Conservation (phyloP, 1,140 invertebrate species). For the Heliconius eleuchia region DNA sequence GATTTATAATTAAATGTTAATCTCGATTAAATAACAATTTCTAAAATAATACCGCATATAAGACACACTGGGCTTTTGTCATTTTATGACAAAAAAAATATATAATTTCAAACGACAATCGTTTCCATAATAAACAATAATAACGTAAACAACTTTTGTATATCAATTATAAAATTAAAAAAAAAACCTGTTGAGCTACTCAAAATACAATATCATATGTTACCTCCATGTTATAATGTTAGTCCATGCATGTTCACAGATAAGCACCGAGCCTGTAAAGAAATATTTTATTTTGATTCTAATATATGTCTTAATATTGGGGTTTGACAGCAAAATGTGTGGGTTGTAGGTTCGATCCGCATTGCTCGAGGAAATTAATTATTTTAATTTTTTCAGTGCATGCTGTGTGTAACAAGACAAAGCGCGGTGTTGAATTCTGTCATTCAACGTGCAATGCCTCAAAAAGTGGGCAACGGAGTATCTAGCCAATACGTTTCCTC, state of each 20-base stretch:
- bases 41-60: too few species aligned
- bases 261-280: constrained; percentile 57
- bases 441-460: too few species aligned
- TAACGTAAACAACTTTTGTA: not conserved
- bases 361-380: too few species aligned
- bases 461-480: too few species aligned
- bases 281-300: constrained; percentile 1
- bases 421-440: too few species aligned
- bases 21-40: too few species aligned
- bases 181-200: not conserved
- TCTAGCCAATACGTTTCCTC: too few species aligned
- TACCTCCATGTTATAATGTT: constrained; percentile 46
- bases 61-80: not conserved
- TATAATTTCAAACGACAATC: not conserved
- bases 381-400: too few species aligned
- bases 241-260: constrained; percentile 75
- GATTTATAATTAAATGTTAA: too few species aligned
- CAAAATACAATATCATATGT: not conserved
- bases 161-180: not conserved
- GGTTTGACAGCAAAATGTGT: too few species aligned
- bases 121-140: not conserved
- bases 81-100: not conserved
- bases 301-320: not conserved
- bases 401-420: too few species aligned
- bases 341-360: too few species aligned